A percentile compares a stretch with the other conserved stretches of the same genome.
Conservation (phyloP, 1,140 invertebrate genomes). For the Calliopsis andreniformis region DNA sequence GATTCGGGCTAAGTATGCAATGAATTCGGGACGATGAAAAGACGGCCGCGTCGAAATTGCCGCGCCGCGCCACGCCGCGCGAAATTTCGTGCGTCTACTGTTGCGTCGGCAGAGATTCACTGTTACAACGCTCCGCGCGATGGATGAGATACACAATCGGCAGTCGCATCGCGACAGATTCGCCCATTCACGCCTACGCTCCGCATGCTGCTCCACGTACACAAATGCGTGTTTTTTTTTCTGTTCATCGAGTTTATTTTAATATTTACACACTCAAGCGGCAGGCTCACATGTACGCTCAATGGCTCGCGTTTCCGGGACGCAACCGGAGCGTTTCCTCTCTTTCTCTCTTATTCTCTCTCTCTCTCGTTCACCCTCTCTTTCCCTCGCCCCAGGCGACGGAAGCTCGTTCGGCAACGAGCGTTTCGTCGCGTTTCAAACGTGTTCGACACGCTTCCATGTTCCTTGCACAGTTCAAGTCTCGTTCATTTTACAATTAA, state of each 20-base stretch:
- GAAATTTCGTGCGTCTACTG: slow-evolving; percentile 22
- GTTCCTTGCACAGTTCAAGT: too few species aligned
- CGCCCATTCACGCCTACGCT: slow-evolving; percentile 24
- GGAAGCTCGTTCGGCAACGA: too few species aligned
- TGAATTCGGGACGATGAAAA: not conserved
- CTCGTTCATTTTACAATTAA: too few species aligned
- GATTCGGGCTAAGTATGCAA: not conserved
- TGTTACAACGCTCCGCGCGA: slow-evolving; percentile 10
- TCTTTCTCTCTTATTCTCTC: not conserved
- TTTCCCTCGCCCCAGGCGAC: not conserved
- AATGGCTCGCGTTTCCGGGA: slow-evolving; percentile 14
- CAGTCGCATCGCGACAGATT: slow-evolving; percentile 31
- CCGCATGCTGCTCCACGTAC: slow-evolving; percentile 43
- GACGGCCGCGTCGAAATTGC: not conserved
- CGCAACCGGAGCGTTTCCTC: slow-evolving; percentile 31
- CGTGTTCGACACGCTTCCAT: too few species aligned
- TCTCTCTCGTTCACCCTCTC: not conserved
- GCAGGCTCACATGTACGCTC: slow-evolving; percentile 52
- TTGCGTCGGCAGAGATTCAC: slow-evolving; percentile 3
- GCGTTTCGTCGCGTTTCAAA: too few species aligned
- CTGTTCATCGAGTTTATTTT: slow-evolving; percentile 46
- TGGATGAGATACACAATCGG: slow-evolving; percentile 14
- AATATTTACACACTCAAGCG: slow-evolving; percentile 65
- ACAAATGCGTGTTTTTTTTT: slow-evolving; percentile 30
- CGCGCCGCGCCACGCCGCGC: not conserved